Percentiles rank a stretch among this genome's conserved stretches.
Conservation (phyloP, 2,797 vertebrate species). For the Pitangus sulphuratus region DNA sequence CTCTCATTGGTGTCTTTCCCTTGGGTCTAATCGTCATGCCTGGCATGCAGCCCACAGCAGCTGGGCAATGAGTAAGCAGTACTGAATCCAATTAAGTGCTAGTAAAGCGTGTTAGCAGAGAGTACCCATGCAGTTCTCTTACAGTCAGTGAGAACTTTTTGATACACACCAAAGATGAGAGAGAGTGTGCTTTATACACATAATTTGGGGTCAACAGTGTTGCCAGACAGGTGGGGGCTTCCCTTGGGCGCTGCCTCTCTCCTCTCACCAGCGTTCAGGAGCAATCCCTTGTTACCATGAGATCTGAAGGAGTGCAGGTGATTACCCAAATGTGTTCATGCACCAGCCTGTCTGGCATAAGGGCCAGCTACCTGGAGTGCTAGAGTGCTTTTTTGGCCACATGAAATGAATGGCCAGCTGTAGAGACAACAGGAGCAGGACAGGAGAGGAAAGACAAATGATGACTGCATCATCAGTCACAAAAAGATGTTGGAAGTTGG, state of each 20-base stretch:
- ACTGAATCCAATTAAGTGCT: constrained; percentile 54
- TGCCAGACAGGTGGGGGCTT: neutral
- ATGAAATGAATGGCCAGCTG: constrained; percentile 25
- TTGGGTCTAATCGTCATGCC: neutral
- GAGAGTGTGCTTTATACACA: neutral
- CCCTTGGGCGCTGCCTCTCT: neutral
- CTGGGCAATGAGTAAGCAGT: constrained; percentile 59
- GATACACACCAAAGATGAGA: neutral
- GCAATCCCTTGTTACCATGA: accelerated
- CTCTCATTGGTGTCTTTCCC: neutral
- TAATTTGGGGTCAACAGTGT: neutral
- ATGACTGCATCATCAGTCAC: neutral
- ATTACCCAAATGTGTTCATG: neutral
- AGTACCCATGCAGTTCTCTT: neutral
- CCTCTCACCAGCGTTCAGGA: neutral
- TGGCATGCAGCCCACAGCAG: constrained; percentile 27
- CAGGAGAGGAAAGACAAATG: neutral
- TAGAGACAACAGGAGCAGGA: constrained; percentile 37
- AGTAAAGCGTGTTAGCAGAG: neutral
- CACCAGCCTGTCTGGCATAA: neutral
- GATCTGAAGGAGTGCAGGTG: neutral
- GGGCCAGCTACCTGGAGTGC: constrained; percentile 7
- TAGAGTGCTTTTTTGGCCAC: neutral
- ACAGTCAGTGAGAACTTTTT: neutral
- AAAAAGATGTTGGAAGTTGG: constrained; percentile 1